Evolutionary conservation across 1,140 invertebrate species (phyloP), one percentile per base, ranked within the genome.

Genomic region (Venustaconcha ellipsiformis): DNA sequence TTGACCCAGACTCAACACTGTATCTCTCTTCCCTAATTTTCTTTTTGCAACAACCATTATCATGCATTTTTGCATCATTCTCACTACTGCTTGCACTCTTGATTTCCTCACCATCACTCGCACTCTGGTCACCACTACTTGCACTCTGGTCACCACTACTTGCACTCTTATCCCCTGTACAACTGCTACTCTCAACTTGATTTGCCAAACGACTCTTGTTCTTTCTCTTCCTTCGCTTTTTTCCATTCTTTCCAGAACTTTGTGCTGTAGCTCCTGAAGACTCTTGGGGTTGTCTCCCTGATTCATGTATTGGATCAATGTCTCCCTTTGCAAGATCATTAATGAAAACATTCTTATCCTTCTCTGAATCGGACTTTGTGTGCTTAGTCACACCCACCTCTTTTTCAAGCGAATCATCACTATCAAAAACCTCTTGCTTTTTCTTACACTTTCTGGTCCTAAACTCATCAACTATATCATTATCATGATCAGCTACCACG

Each of bases 401-500:
- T 62, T 67, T 76, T 65, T 72, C 23, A 37, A 62, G 13, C 66
- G 5, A 18, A 62, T 2, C 56, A 26, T 67, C 12, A 70, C 56
- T 55, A 57, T 57, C 58, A 78, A 17, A 60, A 18, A 55, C 37
- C 72, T 26, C 20, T 23, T 75, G 62, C 15, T 56, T 56, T 48
- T n/a, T 18, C 67, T 68, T 48, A 70, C 64, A 30, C 56, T 20
- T 62, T 59, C 72, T 57, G 64, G 18, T 67, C 70, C 57, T 70
- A 59, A 69, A 57, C 55, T 69, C 74, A 68, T 66, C 80, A 58
- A 26, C 58, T n/a, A 67, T 78, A 64, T 81, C 80, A 80, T 64
- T 79, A 72, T 82, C 80, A 72, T 81, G 78, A 56, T 80, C 82
- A 66, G 60, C 69, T 37, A 70, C 76, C 55, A 79, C 72, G 15